Percentiles rank a stretch among this genome's conserved stretches.
phyloP scores from a whole-genome alignment of 1,140 invertebrate species.

The Drosophila pseudoananassae region DNA sequence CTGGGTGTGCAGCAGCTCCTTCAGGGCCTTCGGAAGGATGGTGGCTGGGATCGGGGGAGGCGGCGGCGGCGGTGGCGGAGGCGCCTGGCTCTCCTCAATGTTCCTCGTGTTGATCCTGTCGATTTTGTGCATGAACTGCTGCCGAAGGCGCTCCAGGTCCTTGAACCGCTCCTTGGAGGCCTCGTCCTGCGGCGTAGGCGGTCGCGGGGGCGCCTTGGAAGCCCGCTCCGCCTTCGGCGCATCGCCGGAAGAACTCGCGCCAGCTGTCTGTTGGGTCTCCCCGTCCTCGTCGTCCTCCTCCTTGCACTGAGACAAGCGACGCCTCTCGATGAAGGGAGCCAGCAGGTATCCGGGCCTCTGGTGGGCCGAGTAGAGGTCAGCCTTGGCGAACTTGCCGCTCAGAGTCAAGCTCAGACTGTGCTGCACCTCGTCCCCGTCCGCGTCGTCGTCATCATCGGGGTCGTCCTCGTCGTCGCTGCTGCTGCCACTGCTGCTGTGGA shows the following conservation, averaged over 20 bases:
- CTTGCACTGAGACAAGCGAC: conserved; percentile 91
- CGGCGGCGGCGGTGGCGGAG: conserved; percentile 61
- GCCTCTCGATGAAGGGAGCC: conserved; percentile 86
- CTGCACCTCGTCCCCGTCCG: conserved; percentile 27
- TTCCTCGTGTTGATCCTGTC: conserved; percentile 76
- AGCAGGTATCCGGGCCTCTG: conserved; percentile 82
- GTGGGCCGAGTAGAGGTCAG: conserved; percentile 57
- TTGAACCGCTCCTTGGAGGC: conserved; percentile 76
- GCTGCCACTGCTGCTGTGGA: conserved; percentile 68
- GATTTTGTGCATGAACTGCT: conserved; percentile 82
- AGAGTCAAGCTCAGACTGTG: conserved; percentile 50
- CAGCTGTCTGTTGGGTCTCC: conserved; percentile 39
- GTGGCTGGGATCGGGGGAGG: conserved; percentile 79
- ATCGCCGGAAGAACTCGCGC: not conserved
- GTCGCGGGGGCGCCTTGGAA: conserved; percentile 69
- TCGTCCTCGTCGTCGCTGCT: conserved; percentile 68
- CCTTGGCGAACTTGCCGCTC: conserved; percentile 50
- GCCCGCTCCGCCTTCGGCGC: conserved; percentile 47
- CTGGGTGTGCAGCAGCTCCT: conserved; percentile 67
- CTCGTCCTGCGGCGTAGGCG: conserved; percentile 67
- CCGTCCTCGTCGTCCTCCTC: conserved; percentile 92
- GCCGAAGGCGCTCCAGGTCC: conserved; percentile 72
- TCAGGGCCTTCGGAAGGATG: conserved; percentile 74
- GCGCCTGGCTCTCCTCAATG: conserved; percentile 66
- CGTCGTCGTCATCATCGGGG: conserved; percentile 49